These are phyloP conservation scores for Gnatocerus cornutus DNA, from an alignment of 2,888 invertebrate genomes.

Conservation along the genomic window DNA sequence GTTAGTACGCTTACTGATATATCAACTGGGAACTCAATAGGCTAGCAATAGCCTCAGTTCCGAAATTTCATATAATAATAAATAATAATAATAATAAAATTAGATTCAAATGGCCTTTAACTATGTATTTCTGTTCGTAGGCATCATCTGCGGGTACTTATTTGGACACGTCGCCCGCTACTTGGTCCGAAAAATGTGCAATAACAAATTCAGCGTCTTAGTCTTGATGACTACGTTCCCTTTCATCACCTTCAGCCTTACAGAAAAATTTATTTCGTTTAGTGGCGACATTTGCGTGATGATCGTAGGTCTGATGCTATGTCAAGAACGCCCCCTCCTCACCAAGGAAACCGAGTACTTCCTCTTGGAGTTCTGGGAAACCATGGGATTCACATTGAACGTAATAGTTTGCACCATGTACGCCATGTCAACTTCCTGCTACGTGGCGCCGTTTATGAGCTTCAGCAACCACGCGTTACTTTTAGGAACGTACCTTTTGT, in stretches of 20 bases:
- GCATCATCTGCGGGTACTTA: neutral
- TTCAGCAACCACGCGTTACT: neutral
- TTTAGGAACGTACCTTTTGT: conserved; percentile 9
- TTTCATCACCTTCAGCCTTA: neutral
- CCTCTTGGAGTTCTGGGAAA: neutral
- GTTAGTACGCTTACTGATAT: too few relatives aligned
- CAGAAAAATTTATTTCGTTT: too few relatives aligned
- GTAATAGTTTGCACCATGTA: neutral
- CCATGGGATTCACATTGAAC: neutral
- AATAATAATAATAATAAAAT: too few relatives aligned
- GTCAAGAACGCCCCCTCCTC: conserved; percentile 71
- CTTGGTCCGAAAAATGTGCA: conserved; percentile 8
- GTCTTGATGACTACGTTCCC: conserved; percentile 1
- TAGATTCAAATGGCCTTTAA: too few relatives aligned
- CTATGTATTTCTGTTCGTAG: too few relatives aligned
- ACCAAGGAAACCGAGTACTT: conserved; percentile 71
- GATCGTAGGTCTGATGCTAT: conserved; percentile 76
- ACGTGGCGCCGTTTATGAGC: neutral
- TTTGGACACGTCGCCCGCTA: conserved; percentile 4
- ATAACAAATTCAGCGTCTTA: conserved; percentile 2
- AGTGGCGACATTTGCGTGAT: conserved; percentile 69
- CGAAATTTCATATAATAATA: too few relatives aligned
- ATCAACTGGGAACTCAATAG: too few relatives aligned
- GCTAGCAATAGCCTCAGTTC: too few relatives aligned
- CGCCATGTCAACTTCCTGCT: neutral